phyloP scores from a whole-genome alignment of 2,888 invertebrate species.

The Micropterix aruncella region DNA sequence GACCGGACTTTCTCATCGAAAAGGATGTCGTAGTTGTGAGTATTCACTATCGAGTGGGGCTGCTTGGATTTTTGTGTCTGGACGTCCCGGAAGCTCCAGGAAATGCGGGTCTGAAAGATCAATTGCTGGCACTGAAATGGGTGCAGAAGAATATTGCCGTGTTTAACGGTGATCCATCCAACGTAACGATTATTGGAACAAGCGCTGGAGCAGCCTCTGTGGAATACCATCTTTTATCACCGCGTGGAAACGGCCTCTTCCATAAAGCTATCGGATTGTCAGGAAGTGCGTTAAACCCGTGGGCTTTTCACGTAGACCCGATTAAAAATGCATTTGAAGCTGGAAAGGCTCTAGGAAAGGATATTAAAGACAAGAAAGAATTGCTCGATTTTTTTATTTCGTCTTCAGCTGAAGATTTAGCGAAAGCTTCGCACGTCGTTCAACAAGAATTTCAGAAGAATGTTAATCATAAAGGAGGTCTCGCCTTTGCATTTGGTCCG shows the following conservation, averaged over 20 bases:
- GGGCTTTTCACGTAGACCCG: conserved; percentile 19
- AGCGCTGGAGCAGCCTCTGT: neutral
- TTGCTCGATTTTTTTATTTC: conserved; percentile 6
- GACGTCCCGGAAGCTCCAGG: neutral
- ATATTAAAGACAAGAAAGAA: conserved; percentile 5
- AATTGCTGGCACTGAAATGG: neutral
- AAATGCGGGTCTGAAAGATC: neutral
- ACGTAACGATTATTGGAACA: neutral
- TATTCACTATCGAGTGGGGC: conserved; percentile 14
- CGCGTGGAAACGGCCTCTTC: conserved; percentile 11
- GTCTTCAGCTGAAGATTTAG: neutral
- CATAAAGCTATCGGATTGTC: conserved; percentile 19
- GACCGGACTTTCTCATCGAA: conserved; percentile 13
- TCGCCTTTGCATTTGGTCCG: neutral
- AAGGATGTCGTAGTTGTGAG: conserved; percentile 14
- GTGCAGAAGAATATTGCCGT: neutral
- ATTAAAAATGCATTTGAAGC: conserved; percentile 15
- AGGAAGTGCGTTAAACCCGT: conserved; percentile 18
- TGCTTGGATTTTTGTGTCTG: neutral
- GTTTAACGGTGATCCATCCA: neutral
- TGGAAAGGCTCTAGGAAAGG: conserved; percentile 14
- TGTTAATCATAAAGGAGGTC: neutral
- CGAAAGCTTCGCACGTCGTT: neutral
- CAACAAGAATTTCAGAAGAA: neutral
- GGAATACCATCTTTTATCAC: conserved; percentile 1